A percentile compares a stretch with the other conserved stretches of the same genome.
phyloP scores from a whole-genome alignment of 2,113 vertebrate species.

The Gymnogyps californianus region DNA sequence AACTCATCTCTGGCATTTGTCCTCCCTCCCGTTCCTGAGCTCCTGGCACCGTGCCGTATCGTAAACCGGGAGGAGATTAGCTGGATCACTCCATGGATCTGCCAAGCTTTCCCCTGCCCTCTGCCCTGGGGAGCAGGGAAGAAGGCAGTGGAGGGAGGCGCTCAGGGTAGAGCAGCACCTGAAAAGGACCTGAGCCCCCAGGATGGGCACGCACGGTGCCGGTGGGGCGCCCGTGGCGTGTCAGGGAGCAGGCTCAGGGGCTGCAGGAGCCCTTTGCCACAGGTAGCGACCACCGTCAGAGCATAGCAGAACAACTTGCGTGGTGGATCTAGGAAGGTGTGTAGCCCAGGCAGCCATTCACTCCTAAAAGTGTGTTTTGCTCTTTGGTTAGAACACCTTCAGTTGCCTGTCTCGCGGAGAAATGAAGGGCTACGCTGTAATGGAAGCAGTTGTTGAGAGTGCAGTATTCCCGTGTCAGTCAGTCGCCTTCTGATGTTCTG shows the following conservation, averaged over 20 bases:
- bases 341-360: neutral
- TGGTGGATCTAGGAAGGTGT: neutral
- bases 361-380: neutral
- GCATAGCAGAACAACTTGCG: neutral
- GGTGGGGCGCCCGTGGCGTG: rapidly evolving
- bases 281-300: rapidly evolving
- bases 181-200: neutral
- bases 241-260: neutral
- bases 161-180: neutral
- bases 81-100: neutral
- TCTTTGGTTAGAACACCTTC: neutral
- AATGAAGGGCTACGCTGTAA: neutral
- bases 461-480: neutral
- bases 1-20: neutral
- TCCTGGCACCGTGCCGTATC: rapidly evolving
- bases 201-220: rapidly evolving
- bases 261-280: neutral
- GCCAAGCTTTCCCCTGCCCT: neutral
- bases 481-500: neutral
- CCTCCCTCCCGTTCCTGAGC: neutral
- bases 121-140: neutral
- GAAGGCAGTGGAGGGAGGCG: neutral
- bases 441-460: neutral
- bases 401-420: neutral
- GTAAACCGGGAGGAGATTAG: neutral